A percentile compares a stretch with the other conserved stretches of the same genome.
phyloP scores from a whole-genome alignment of 2,797 vertebrate genomes.

The Clarias pachynema region DNA sequence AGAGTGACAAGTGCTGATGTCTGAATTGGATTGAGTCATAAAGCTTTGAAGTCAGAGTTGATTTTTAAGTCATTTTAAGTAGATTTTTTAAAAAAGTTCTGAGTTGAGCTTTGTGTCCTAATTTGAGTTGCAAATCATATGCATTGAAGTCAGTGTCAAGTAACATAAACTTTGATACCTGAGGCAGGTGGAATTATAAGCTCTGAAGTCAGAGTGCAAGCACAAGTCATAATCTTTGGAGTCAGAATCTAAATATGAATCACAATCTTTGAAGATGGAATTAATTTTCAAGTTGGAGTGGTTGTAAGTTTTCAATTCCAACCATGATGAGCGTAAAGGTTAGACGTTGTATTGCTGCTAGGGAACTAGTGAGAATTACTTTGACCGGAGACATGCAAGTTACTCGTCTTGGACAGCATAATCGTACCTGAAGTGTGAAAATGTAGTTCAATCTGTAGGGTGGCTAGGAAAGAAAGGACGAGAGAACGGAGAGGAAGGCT shows the following conservation, averaged over 20 bases:
- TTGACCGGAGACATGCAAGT: background rate
- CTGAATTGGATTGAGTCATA: background rate
- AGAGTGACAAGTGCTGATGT: background rate
- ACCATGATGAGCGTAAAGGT: background rate
- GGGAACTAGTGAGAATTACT: background rate
- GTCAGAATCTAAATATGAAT: background rate
- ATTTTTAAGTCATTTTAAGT: background rate
- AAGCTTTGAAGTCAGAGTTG: background rate
- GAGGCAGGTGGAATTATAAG: too few relatives aligned
- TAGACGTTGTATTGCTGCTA: background rate
- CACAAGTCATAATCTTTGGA: background rate
- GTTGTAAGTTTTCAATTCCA: background rate
- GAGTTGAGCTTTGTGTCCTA: too few relatives aligned
- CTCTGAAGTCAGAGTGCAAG: background rate
- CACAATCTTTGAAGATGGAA: background rate
- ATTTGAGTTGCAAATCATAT: background rate
- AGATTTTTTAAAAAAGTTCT: too few relatives aligned
- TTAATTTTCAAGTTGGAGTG: background rate
- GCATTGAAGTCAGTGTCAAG: background rate
- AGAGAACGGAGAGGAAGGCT: slow-evolving; percentile 50
- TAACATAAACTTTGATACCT: background rate
- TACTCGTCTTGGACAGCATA: background rate
- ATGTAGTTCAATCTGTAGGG: slow-evolving; percentile 45
- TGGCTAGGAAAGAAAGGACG: slow-evolving; percentile 61
- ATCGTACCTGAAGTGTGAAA: background rate